These are phyloP conservation scores for Xenentodon cancila DNA, from an alignment of 2,797 vertebrate species.

Conservation along the genomic window DNA sequence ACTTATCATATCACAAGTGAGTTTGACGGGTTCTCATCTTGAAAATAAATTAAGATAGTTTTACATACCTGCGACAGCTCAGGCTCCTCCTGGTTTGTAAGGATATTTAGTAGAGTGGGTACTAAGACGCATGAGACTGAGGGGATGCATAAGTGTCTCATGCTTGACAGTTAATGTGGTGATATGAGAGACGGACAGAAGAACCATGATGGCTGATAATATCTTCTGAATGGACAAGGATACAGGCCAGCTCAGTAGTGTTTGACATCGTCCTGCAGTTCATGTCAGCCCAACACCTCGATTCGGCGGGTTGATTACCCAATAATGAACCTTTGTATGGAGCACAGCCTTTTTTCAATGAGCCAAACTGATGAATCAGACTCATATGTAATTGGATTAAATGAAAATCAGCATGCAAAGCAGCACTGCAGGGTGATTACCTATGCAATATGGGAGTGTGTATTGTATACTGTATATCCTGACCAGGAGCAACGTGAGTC, in stretches of 20 bases:
- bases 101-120: slow-evolving; percentile 11
- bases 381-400: no score
- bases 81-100: slow-evolving; percentile 1
- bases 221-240: slow-evolving; percentile 57
- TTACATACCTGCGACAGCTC: slow-evolving; percentile 31
- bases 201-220: slow-evolving; percentile 58
- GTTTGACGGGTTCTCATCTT: slow-evolving; percentile 70
- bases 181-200: slow-evolving; percentile 60
- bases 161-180: slow-evolving; percentile 63
- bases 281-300: slow-evolving; percentile 65
- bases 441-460: no score
- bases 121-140: neutral
- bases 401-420: no score
- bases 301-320: slow-evolving; percentile 70
- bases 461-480: no score
- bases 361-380: slow-evolving; percentile 49
- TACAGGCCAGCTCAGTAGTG: slow-evolving; percentile 67
- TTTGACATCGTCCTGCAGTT: slow-evolving; percentile 68
- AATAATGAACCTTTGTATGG: slow-evolving; percentile 39
- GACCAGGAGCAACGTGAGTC: no score
- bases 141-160: slow-evolving; percentile 18
- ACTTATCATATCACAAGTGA: slow-evolving; percentile 35
- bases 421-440: no score
- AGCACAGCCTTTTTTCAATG: slow-evolving; percentile 57
- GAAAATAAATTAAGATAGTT: slow-evolving; percentile 43